Evolutionary conservation across 2,888 invertebrate genomes (phyloP), one percentile per base, ranked within the genome.

Genomic region (Phaonia tiefii): DNA sequence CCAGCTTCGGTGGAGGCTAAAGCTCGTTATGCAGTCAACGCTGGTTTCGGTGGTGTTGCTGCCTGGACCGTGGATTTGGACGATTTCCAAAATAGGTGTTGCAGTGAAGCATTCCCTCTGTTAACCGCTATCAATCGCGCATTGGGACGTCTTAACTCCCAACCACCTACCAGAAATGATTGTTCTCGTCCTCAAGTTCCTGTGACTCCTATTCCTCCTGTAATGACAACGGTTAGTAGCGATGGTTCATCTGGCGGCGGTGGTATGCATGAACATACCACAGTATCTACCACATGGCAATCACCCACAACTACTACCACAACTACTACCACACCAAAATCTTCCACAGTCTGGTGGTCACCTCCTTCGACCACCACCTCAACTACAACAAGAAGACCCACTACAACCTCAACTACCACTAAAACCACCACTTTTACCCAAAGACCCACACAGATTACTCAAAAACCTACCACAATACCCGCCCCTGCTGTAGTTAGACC

Each of bases 21-120:
- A 91, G 95, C 95, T 82, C 87, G 94, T 84, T 97, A 95, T 92
- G 95, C 96, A 0, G 91, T 93, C 78, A 92, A 92, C 4, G 93
- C 93, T 87, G 95, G 95, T 0, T 93, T 95, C 79, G 97, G 95
- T 0, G 97, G 97, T 3, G 94, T 95, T 8, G 94, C 95, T 56
- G 95, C 96, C 0, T 97, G 97, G 97, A 97, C 97, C 0, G 92
- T 96, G 1, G 97, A 97, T 88, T 89, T 97, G 85, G 97, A 97
- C 85, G 97, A 98, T 89, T 97, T 96, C 88, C 93, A 93, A 83
- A 97, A 97, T 90, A 92, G 93, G 0, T 98, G 97, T 89, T 97
- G 97, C 87, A 91, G 91, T 3, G 96, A 96, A 87, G 91, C 96
- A 0, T 96, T 94, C 84, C 96, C 97, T 0, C 90, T 97, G 54